Percentiles rank a stretch among this genome's conserved stretches.
phyloP scores from a whole-genome alignment of 2,797 vertebrate genomes.

The Premnoplex brunnescens region DNA sequence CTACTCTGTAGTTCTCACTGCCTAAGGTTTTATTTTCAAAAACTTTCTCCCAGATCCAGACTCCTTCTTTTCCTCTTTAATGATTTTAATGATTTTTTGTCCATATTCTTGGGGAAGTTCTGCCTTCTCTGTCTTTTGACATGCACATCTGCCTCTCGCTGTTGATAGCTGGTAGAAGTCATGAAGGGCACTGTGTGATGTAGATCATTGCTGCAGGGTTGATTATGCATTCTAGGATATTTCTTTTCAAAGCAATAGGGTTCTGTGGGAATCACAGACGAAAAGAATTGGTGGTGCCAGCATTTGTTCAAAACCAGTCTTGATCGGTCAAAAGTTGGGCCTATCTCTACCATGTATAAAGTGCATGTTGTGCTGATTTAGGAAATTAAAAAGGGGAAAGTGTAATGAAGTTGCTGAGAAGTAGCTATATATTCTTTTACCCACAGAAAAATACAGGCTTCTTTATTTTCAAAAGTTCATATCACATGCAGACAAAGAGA shows the following conservation, averaged over 20 bases:
- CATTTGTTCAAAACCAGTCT: neutral
- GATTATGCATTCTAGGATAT: neutral
- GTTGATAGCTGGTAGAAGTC: neutral
- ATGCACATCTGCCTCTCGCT: neutral
- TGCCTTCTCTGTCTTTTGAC: neutral
- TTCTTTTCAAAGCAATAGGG: neutral
- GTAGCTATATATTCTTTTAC: neutral
- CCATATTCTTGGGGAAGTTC: neutral
- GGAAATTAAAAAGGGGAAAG: neutral
- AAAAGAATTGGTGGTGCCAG: neutral
- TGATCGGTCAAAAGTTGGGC: neutral
- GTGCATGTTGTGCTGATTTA: neutral
- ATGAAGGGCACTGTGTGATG: neutral
- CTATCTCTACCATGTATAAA: neutral
- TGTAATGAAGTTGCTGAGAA: neutral
- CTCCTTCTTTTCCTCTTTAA: neutral
- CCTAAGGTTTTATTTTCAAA: neutral
- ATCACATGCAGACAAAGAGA: neutral
- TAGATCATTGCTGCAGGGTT: neutral
- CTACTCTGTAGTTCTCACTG: neutral
- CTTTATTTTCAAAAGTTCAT: neutral
- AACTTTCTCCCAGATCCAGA: neutral
- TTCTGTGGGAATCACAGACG: neutral
- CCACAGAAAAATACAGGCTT: neutral
- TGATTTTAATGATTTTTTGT: neutral